Evolutionary conservation across 1,140 invertebrate species (phyloP).

Genomic region (Telenomus remus): DNA sequence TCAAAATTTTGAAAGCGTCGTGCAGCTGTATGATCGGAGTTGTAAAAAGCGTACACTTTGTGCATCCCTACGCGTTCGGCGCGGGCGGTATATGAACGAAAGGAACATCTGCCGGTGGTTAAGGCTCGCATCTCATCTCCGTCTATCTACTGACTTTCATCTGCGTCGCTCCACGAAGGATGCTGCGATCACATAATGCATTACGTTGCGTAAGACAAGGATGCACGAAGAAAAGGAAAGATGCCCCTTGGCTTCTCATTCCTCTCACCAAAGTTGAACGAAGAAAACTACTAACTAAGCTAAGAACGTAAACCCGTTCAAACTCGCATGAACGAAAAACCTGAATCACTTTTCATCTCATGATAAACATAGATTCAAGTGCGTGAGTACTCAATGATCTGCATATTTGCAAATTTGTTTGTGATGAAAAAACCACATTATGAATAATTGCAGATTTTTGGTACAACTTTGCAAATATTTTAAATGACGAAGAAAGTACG

Average conservation of each 20-base stretch:
- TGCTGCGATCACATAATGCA: constrained; percentile 61
- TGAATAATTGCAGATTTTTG: too few species aligned
- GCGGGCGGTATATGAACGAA: constrained; percentile 66
- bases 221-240: constrained; percentile 28
- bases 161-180: constrained; percentile 56
- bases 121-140: constrained; percentile 31
- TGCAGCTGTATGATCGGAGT: constrained; percentile 44
- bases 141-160: constrained; percentile 4
- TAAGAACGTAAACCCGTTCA: constrained; percentile 55
- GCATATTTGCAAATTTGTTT: too few species aligned
- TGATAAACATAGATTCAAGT: background rate
- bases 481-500: too few species aligned
- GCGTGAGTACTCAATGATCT: too few species aligned
- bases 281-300: constrained; percentile 51
- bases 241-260: constrained; percentile 48
- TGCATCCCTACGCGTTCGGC: constrained; percentile 62
- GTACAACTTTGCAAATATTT: too few species aligned
- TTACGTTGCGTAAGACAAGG: constrained; percentile 36
- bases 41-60: constrained; percentile 59
- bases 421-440: too few species aligned
- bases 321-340: constrained; percentile 15
- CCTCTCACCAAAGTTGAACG: constrained; percentile 35
- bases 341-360: constrained; percentile 8
- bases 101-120: constrained; percentile 74
- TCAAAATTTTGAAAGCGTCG: constrained; percentile 41